A percentile compares a stretch with the other conserved stretches of the same genome.
phyloP scores from a whole-genome alignment of 2,113 vertebrate species.

The Mirza zaza region DNA sequence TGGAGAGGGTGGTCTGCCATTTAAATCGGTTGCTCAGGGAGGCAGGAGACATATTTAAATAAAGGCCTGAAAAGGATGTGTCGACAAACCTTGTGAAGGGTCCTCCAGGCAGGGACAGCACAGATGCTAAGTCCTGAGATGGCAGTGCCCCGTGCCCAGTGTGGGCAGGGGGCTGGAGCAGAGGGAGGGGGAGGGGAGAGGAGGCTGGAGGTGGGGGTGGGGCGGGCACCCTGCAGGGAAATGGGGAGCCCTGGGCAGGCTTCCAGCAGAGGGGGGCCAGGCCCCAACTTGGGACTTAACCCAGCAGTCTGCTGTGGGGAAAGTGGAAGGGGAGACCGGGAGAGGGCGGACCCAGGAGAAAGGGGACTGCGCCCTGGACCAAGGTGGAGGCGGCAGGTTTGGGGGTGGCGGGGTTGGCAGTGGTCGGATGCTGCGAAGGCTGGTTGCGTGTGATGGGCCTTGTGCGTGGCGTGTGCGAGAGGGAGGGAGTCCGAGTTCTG shows the following conservation, averaged over 20 bases:
- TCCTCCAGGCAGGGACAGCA: background rate
- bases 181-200: background rate
- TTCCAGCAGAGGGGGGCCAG: background rate
- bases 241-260: no score
- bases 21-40: background rate
- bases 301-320: no score
- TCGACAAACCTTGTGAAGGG: background rate
- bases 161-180: background rate
- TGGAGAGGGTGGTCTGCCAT: no score
- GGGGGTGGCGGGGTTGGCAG: background rate
- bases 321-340: background rate
- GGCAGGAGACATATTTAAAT: background rate
- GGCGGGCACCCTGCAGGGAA: background rate
- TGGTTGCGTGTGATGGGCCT: background rate
- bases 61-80: background rate
- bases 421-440: background rate
- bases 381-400: no score
- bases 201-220: background rate
- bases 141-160: background rate
- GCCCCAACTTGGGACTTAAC: background rate
- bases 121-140: background rate
- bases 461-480: background rate
- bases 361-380: background rate
- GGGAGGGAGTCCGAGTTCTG: background rate
- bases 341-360: no score